phyloP scores from a whole-genome alignment of 1,140 invertebrate species.

The Scaptomyza pallida region DNA sequence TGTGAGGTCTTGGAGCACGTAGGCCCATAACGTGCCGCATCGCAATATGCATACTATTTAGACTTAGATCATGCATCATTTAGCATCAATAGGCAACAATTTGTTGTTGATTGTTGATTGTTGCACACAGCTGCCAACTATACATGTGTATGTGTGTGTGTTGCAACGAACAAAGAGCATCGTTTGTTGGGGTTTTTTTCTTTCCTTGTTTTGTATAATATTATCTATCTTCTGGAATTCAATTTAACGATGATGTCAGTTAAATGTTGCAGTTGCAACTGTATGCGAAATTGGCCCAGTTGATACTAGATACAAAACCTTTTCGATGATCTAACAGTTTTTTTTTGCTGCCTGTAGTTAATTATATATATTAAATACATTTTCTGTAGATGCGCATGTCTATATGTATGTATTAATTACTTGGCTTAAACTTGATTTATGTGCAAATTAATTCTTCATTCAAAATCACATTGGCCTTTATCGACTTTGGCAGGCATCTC shows the following conservation, averaged over 20 bases:
- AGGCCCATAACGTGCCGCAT: not conserved
- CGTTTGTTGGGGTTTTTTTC: constrained; percentile 17
- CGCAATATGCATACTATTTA: not conserved
- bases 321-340: not conserved
- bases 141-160: no score
- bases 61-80: constrained; percentile 42
- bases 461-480: constrained; percentile 1
- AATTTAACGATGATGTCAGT: constrained; percentile 39
- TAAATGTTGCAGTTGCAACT: constrained; percentile 6
- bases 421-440: constrained; percentile 33
- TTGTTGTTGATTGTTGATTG: constrained; percentile 3
- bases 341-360: not conserved
- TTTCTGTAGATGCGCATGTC: constrained; percentile 28
- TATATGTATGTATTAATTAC: constrained; percentile 25
- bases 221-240: constrained; percentile 32
- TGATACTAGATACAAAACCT: not conserved
- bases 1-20: constrained; percentile 34
- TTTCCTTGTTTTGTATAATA: constrained; percentile 3
- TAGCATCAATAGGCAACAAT: constrained; percentile 30
- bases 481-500: not conserved
- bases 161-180: constrained; percentile 11
- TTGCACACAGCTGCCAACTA: constrained; percentile 15
- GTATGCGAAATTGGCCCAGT: constrained; percentile 24
- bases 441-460: constrained; percentile 37
- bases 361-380: not conserved